Evolutionary conservation across 2,888 invertebrate species (phyloP), one percentile per base, ranked within the genome.

Genomic region (Stenolophus ochropezus): DNA sequence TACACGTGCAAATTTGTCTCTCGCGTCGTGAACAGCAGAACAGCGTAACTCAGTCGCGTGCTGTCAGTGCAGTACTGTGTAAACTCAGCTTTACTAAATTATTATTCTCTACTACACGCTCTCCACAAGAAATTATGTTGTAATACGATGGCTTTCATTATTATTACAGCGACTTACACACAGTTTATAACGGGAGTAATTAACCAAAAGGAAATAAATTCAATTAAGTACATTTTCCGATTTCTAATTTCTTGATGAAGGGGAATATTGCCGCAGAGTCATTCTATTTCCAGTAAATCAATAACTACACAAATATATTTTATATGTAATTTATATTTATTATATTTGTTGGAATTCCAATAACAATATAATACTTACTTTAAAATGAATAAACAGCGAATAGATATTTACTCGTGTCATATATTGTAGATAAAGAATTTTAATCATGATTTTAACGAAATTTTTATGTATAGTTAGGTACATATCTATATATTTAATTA

Each of bases 21-120:
- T 42, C 58, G 76, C 53, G 51, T 51, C 51, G 53, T 53, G 74
- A 51, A 74, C 74, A 74, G 74, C 74, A 53, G 74, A 51, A 74
- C 74, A 74, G 74, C 74, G 74, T 74, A 74, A 74, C 74, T 74
- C 74, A 74, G 74, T 53, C 65, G 65, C 65, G 65, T 33, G 65
- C 18, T 69, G 65, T 69, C 65, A 69, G 65, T 69, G 65, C 65
- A 33, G 83, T 84, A 86, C 86, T 87, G 87, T 87, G 87, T 87
- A 86, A 87, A 86, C 85, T 84, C 84, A 80, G 83, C 84, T 85
- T 87, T 87, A 69, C 65, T 69, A 69, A 27, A 69, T 69, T 69
- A 56, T 56, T 56, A 69, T 33, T 69, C 61, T 61, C 4, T 14
- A n/a, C 61, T 25, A n/a, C n/a, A 23, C 61, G 61, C 14, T 61